Conservation (phyloP, 1,140 invertebrate species). For the Drosophila arawakana region DNA sequence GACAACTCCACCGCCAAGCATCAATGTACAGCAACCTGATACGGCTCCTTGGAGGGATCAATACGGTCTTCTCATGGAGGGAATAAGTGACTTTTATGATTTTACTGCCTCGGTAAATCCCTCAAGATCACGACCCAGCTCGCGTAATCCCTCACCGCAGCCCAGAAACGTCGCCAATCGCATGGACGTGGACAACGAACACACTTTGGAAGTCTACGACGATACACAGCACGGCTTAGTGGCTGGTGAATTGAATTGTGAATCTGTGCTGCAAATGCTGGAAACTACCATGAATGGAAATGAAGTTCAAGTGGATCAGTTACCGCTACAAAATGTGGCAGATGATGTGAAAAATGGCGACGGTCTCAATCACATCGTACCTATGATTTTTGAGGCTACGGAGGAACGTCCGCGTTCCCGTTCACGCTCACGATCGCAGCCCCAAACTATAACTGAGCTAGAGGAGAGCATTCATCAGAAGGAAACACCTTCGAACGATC, state of each 20-base stretch:
- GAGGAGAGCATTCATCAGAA: slow-evolving; percentile 65
- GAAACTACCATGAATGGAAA: slow-evolving; percentile 46
- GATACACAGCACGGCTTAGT: slow-evolving; percentile 51
- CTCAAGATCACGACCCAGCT: slow-evolving; percentile 67
- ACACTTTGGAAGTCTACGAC: slow-evolving; percentile 66
- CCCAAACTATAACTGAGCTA: slow-evolving; percentile 58
- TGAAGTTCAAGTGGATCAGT: slow-evolving; percentile 23
- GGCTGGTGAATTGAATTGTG: slow-evolving; percentile 62
- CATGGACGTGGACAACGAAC: slow-evolving; percentile 52
- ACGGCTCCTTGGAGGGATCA: slow-evolving; percentile 74
- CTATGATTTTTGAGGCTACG: slow-evolving; percentile 53
- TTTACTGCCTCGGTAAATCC: slow-evolving; percentile 78
- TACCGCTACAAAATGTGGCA: slow-evolving; percentile 56
- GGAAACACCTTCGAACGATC: slow-evolving; percentile 10
- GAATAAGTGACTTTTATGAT: slow-evolving; percentile 81
- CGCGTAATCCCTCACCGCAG: slow-evolving; percentile 64
- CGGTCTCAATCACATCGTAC: slow-evolving; percentile 18
- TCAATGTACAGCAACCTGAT: slow-evolving; percentile 62
- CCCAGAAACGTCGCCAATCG: slow-evolving; percentile 69
- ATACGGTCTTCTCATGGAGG: slow-evolving; percentile 76
- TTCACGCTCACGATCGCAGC: slow-evolving; percentile 60
- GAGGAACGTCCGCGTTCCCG: slow-evolving; percentile 39
- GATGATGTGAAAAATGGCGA: slow-evolving; percentile 52
- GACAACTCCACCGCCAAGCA: slow-evolving; percentile 42
- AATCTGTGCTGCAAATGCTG: slow-evolving; percentile 60